These are phyloP conservation scores for Drosophila subsilvestris DNA, from an alignment of 2,888 invertebrate genomes.

Conservation along the genomic window DNA sequence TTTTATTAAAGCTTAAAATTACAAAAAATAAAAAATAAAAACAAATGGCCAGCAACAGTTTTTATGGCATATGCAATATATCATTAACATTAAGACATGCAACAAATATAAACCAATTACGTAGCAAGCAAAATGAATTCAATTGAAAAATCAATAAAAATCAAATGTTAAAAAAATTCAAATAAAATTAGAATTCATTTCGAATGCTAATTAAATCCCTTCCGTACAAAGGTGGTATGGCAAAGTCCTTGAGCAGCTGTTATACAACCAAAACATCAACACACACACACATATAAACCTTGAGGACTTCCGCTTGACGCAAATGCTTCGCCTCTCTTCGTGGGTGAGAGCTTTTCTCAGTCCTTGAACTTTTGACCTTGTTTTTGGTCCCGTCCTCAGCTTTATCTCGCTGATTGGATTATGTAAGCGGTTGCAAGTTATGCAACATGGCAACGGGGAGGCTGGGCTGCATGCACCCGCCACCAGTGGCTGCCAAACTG, in stretches of 20 bases:
- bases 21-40: conserved; percentile 13
- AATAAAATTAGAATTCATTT: background rate
- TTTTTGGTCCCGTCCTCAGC: conserved; percentile 46
- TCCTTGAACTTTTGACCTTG: conserved; percentile 81
- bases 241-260: conserved; percentile 49
- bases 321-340: conserved; percentile 43
- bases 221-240: too few relatives aligned
- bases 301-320: conserved; percentile 36
- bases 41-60: conserved; percentile 48
- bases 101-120: conserved; percentile 32
- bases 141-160: conserved; percentile 55
- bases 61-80: conserved; percentile 76
- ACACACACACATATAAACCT: conserved; percentile 31
- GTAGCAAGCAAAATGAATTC: conserved; percentile 37
- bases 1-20: conserved; percentile 39
- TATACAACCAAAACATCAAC: conserved; percentile 67
- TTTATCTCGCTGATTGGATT: conserved; percentile 30
- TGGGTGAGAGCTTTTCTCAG: conserved; percentile 49
- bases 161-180: conserved; percentile 25
- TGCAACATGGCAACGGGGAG: conserved; percentile 35
- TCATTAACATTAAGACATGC: conserved; percentile 63
- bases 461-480: conserved; percentile 22
- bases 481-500: conserved; percentile 50
- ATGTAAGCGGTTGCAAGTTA: conserved; percentile 55
- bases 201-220: background rate